Evolutionary conservation across 1,140 invertebrate genomes (phyloP).

Genomic region (Scaptomyza hsui): DNA sequence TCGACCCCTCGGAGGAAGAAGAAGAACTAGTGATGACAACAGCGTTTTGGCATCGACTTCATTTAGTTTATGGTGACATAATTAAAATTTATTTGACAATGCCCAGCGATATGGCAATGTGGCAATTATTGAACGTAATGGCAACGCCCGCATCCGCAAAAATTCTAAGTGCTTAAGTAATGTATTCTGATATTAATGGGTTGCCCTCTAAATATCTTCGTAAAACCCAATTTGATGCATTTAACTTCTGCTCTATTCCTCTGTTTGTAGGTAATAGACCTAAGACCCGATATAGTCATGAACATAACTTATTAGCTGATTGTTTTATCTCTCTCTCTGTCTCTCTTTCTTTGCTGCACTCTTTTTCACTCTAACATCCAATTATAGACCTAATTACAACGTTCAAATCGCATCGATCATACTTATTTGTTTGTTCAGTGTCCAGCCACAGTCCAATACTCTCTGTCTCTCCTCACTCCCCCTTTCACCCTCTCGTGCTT

Average conservation of each 20-base stretch:
- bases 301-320: not conserved
- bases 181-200: constrained; percentile 22
- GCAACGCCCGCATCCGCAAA: constrained; percentile 34
- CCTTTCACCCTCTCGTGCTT: not conserved
- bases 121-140: constrained; percentile 37
- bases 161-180: not conserved
- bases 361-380: not conserved
- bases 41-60: constrained; percentile 28
- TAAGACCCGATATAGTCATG: not conserved
- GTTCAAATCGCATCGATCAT: constrained; percentile 20
- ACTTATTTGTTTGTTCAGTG: constrained; percentile 9
- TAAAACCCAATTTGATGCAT: no score
- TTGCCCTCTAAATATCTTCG: constrained; percentile 1
- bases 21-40: constrained; percentile 34
- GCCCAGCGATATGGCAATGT: constrained; percentile 34
- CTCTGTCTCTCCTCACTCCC: not conserved
- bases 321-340: not conserved
- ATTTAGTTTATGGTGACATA: constrained; percentile 75
- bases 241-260: not conserved
- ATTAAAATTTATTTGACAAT: constrained; percentile 72
- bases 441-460: not conserved
- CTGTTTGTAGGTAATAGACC: not conserved
- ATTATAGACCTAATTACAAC: constrained; percentile 30
- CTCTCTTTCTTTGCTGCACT: not conserved
- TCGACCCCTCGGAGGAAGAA: not conserved